These are phyloP conservation scores for Mimas tiliae DNA, from an alignment of 2,888 invertebrate species.

Conservation along the genomic window DNA sequence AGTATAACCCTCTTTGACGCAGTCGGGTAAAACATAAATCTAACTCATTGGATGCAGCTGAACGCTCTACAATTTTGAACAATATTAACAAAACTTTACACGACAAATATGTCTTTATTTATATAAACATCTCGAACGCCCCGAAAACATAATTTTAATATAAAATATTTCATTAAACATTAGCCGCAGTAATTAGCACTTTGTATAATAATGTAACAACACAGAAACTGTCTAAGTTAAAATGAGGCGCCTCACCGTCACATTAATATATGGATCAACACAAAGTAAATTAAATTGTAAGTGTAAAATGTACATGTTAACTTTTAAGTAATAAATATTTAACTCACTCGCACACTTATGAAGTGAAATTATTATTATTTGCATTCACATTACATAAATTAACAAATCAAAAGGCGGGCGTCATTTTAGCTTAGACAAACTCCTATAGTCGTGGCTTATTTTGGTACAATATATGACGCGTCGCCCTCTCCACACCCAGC, in stretches of 20 bases:
- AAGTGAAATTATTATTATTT: too few relatives aligned
- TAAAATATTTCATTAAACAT: conserved; percentile 10
- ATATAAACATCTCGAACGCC: conserved; percentile 15
- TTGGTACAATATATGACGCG: neutral
- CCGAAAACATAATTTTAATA: neutral
- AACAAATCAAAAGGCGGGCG: too few relatives aligned
- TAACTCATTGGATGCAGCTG: conserved; percentile 47
- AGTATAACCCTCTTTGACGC: neutral
- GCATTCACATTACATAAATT: too few relatives aligned
- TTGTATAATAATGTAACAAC: neutral
- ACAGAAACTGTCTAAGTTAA: too few relatives aligned
- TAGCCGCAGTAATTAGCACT: conserved; percentile 15
- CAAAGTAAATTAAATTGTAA: too few relatives aligned
- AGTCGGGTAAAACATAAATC: conserved; percentile 35
- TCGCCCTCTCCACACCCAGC: conserved; percentile 3
- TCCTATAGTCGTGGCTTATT: neutral
- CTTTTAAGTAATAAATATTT: too few relatives aligned
- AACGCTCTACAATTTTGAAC: conserved; percentile 29
- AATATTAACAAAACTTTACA: conserved; percentile 15
- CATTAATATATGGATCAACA: too few relatives aligned
- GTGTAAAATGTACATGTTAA: too few relatives aligned
- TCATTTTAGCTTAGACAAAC: too few relatives aligned
- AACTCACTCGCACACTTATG: too few relatives aligned
- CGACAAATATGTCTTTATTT: conserved; percentile 10
- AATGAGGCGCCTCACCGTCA: too few relatives aligned